A percentile compares a stretch with the other conserved stretches of the same genome.
These are phyloP conservation scores for Eremobia ochroleuca DNA, from an alignment of 2,888 invertebrate species.

Conservation along the genomic window DNA sequence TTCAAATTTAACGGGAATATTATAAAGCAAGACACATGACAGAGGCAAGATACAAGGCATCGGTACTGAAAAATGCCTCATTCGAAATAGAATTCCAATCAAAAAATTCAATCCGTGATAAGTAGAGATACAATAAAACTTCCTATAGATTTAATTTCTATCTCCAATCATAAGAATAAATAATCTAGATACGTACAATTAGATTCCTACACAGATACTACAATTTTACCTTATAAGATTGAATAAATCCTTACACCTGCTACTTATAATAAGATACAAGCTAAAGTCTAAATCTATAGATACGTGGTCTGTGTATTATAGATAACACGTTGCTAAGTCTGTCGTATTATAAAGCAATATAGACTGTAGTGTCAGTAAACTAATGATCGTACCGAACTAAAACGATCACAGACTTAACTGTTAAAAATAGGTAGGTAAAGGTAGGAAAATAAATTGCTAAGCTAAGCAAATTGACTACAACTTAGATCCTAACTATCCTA, in stretches of 20 bases:
- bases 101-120: conserved; percentile 1
- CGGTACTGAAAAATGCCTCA: not conserved
- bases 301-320: conserved; percentile 16
- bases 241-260: conserved; percentile 47
- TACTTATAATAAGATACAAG: conserved; percentile 27
- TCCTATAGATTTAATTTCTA: conserved; percentile 18
- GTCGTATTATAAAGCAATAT: conserved; percentile 17
- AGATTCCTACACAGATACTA: conserved; percentile 26
- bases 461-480: not conserved
- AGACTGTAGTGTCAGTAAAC: not conserved
- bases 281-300: conserved; percentile 43
- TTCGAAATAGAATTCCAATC: not conserved
- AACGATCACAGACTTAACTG: not conserved
- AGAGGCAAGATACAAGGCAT: not conserved
- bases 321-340: conserved; percentile 30
- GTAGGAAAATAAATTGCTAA: not conserved
- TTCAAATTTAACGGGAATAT: no score
- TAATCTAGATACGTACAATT: conserved; percentile 11
- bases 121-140: not conserved
- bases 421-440: not conserved
- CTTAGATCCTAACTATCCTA: not conserved
- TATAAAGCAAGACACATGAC: no score
- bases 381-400: not conserved
- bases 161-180: not conserved
- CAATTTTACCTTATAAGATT: conserved; percentile 27